Percentiles rank a stretch among this genome's conserved stretches.
phyloP scores from a whole-genome alignment of 2,888 invertebrate genomes.

The Sturmia bella region DNA sequence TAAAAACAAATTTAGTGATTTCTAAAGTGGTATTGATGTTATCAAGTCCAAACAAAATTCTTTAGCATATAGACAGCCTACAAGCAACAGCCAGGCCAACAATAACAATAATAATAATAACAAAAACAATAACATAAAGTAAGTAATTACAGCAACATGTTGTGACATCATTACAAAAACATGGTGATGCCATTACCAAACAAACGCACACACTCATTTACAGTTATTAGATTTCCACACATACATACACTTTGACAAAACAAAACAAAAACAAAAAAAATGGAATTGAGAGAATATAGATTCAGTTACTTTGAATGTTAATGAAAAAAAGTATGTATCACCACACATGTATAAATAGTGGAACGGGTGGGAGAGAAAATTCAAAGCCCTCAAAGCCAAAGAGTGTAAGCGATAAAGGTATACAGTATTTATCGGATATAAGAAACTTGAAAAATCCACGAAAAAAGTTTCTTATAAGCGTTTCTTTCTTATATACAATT shows the following conservation, averaged over 20 bases:
- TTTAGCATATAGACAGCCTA: constrained; percentile 8
- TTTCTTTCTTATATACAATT: too few species aligned
- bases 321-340: constrained; percentile 33
- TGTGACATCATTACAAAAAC: constrained; percentile 69
- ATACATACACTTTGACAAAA: constrained; percentile 2
- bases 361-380: background rate
- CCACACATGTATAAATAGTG: constrained; percentile 23
- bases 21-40: constrained; percentile 49
- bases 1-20: constrained; percentile 1
- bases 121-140: constrained; percentile 55
- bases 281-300: constrained; percentile 1
- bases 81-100: constrained; percentile 26
- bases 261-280: constrained; percentile 3
- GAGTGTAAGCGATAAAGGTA: too few species aligned
- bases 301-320: constrained; percentile 43
- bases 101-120: constrained; percentile 36
- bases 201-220: constrained; percentile 37
- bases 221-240: constrained; percentile 31
- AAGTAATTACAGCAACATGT: constrained; percentile 70
- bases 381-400: too few species aligned
- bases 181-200: constrained; percentile 67
- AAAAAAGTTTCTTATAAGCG: too few species aligned
- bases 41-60: constrained; percentile 29
- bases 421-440: too few species aligned
- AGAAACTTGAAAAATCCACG: too few species aligned